Conservation (phyloP, 1,140 invertebrate genomes). For the Pachypeltis micranthus region DNA sequence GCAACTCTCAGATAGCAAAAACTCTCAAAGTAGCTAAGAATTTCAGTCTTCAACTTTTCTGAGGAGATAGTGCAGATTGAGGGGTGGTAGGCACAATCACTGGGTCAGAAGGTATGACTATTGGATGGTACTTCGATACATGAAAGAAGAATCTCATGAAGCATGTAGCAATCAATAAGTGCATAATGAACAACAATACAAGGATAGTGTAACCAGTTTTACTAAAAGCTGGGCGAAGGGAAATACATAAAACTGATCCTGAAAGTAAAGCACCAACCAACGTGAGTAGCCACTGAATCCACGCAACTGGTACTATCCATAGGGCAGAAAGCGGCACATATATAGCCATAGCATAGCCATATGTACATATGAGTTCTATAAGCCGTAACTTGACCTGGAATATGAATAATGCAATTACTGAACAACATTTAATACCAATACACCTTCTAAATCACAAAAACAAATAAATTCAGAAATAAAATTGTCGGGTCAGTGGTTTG, state of each 20-base stretch:
- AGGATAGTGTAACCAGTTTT: conserved; percentile 51
- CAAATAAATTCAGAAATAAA: too few relatives aligned
- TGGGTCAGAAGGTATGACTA: background rate
- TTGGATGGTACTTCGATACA: conserved; percentile 12
- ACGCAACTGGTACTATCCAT: conserved; percentile 74
- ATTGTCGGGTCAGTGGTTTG: too few relatives aligned
- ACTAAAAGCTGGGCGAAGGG: conserved; percentile 63
- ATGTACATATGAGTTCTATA: conserved; percentile 78
- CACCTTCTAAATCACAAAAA: too few relatives aligned
- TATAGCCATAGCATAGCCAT: conserved; percentile 88
- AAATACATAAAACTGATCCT: conserved; percentile 70
- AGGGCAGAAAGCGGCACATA: conserved; percentile 89
- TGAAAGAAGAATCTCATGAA: conserved; percentile 68
- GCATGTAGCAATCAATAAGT: conserved; percentile 67
- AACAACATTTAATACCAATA: too few relatives aligned
- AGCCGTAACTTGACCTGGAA: conserved; percentile 48
- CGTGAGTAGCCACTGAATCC: conserved; percentile 80
- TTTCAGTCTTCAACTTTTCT: too few relatives aligned
- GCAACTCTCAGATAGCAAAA: too few relatives aligned
- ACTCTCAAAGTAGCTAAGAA: too few relatives aligned
- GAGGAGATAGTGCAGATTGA: too few relatives aligned
- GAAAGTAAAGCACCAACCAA: conserved; percentile 66
- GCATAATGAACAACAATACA: conserved; percentile 55
- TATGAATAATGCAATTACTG: too few relatives aligned
- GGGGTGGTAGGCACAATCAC: too few relatives aligned